A percentile compares a stretch with the other conserved stretches of the same genome.
phyloP scores from a whole-genome alignment of 2,797 vertebrate species.

The Tragopan temminckii region DNA sequence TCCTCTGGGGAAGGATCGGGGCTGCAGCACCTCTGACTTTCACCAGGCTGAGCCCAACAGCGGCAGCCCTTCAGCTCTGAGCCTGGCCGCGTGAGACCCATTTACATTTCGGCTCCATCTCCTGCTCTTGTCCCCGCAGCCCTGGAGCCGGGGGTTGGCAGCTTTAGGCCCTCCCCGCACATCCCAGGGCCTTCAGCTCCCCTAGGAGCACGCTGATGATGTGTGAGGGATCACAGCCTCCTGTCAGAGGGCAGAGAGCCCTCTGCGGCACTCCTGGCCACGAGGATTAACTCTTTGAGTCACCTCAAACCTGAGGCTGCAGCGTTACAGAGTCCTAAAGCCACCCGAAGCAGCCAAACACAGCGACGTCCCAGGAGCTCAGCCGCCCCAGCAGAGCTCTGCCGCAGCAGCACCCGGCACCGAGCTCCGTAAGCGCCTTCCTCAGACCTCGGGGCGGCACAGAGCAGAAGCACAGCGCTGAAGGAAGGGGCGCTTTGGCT shows the following conservation, averaged over 20 bases:
- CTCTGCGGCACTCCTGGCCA: background rate
- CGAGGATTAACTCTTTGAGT: background rate
- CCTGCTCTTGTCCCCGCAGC: background rate
- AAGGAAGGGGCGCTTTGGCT: background rate
- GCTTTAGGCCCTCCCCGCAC: background rate
- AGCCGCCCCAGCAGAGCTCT: background rate
- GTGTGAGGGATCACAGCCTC: background rate
- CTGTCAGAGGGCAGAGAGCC: background rate
- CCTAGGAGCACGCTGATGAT: fast-evolving
- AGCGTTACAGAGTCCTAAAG: background rate
- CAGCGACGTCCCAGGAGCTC: background rate
- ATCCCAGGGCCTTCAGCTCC: background rate
- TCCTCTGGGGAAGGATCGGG: background rate
- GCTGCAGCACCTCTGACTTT: fast-evolving
- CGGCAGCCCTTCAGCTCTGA: fast-evolving
- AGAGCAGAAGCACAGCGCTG: background rate
- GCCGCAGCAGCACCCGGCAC: background rate
- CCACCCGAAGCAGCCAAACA: background rate
- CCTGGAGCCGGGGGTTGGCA: background rate
- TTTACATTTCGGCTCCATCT: background rate
- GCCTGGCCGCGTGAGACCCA: too few species aligned
- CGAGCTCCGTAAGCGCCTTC: background rate
- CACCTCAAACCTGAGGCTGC: fast-evolving
- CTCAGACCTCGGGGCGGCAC: background rate
- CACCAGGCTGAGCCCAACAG: background rate